phyloP scores from a whole-genome alignment of 1,140 invertebrate genomes.

The Drosophila kurseongensis region DNA sequence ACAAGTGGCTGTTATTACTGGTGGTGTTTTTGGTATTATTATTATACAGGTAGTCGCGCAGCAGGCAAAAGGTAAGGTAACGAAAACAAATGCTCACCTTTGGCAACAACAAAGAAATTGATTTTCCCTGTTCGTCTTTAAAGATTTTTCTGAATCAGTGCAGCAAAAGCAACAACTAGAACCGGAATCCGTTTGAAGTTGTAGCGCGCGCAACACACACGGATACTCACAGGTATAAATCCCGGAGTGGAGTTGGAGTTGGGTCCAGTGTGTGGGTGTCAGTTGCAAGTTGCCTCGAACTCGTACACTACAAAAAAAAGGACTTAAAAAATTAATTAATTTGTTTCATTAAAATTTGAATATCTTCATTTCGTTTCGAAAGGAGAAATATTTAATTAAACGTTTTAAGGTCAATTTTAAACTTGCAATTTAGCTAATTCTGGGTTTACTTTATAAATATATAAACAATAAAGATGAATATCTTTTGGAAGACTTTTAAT shows the following conservation, averaged over 20 bases:
- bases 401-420: too few species aligned
- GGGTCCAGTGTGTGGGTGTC: slow-evolving; percentile 22
- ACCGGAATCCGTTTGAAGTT: slow-evolving; percentile 80
- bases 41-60: slow-evolving; percentile 53
- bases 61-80: slow-evolving; percentile 49
- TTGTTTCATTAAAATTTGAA: background rate
- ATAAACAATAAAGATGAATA: too few species aligned
- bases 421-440: too few species aligned
- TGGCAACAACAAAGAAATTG: slow-evolving; percentile 73
- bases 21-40: background rate
- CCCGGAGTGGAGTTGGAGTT: slow-evolving; percentile 1
- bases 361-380: too few species aligned
- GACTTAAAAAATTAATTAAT: too few species aligned
- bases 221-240: slow-evolving; percentile 5
- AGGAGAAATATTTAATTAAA: too few species aligned
- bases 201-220: slow-evolving; percentile 42
- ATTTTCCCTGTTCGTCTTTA: slow-evolving; percentile 69
- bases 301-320: background rate
- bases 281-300: slow-evolving; percentile 35
- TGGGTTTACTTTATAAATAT: too few species aligned
- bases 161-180: slow-evolving; percentile 46
- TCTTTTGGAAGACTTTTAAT: too few species aligned
- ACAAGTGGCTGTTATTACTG: background rate
- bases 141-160: slow-evolving; percentile 67
- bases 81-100: slow-evolving; percentile 53